Percentiles rank a stretch among this genome's conserved stretches.
Conservation (phyloP, 2,888 invertebrate genomes). For the Meghimatium bilineatum region DNA sequence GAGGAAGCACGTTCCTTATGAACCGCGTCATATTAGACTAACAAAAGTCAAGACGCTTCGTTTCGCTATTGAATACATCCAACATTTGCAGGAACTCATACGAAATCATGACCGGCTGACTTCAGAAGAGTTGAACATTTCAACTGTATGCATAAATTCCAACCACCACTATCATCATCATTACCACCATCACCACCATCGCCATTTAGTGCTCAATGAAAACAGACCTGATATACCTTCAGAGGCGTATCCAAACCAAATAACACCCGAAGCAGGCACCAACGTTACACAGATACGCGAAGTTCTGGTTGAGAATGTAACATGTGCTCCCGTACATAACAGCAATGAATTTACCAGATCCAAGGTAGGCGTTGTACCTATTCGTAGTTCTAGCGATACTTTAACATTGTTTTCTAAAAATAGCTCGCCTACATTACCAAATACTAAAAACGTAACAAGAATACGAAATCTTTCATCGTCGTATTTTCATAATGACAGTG, state of each 20-base stretch:
- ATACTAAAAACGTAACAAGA: background rate
- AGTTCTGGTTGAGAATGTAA: background rate
- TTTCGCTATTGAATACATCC: slow-evolving; percentile 82
- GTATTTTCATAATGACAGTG: background rate
- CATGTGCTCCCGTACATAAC: background rate
- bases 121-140: background rate
- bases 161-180: background rate
- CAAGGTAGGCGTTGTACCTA: background rate
- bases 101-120: slow-evolving; percentile 62
- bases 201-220: background rate
- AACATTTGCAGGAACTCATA: slow-evolving; percentile 79
- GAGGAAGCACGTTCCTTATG: slow-evolving; percentile 81
- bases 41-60: slow-evolving; percentile 83
- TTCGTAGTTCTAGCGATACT: background rate
- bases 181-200: background rate
- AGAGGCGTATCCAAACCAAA: background rate
- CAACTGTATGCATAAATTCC: no score
- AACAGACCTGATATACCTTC: background rate
- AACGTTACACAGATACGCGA: background rate
- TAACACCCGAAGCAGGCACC: background rate
- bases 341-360: background rate
- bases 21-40: slow-evolving; percentile 78
- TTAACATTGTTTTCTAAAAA: background rate
- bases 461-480: background rate
- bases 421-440: background rate